A percentile compares a stretch with the other conserved stretches of the same genome.
These are phyloP conservation scores for Latheticus oryzae DNA, from an alignment of 2,888 invertebrate genomes.

Conservation along the genomic window DNA sequence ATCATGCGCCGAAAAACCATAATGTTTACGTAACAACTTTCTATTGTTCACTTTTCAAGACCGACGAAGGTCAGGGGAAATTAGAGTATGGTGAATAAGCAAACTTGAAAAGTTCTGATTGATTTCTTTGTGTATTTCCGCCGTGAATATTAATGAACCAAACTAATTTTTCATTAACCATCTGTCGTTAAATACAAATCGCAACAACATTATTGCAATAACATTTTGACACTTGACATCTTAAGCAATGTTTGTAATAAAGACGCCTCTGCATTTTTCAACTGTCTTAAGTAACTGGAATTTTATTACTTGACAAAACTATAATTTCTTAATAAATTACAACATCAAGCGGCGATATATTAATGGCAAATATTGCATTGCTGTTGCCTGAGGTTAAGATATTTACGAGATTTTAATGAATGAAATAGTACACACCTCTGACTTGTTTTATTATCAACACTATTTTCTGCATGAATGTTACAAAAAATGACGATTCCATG, in stretches of 20 bases:
- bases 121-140: conserved; percentile 11
- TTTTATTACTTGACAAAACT: conserved; percentile 27
- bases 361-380: conserved; percentile 31
- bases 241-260: conserved; percentile 22
- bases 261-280: conserved; percentile 21
- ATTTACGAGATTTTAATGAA: conserved; percentile 42
- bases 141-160: not conserved
- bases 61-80: conserved; percentile 32
- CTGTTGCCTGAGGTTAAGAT: conserved; percentile 15
- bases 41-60: conserved; percentile 28
- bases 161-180: conserved; percentile 1
- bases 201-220: conserved; percentile 13
- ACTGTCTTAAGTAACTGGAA: conserved; percentile 11
- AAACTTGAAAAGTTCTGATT: conserved; percentile 10
- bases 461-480: conserved; percentile 23
- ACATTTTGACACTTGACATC: conserved; percentile 21
- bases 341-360: conserved; percentile 34
- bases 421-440: conserved; percentile 33
- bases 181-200: conserved; percentile 1
- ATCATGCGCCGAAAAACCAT: not conserved
- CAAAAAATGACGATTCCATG: too few relatives aligned
- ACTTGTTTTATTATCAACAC: conserved; percentile 25
- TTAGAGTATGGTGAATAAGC: conserved; percentile 1
- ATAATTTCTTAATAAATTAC: conserved; percentile 38
- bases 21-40: conserved; percentile 31